Evolutionary conservation across 2,113 vertebrate genomes (phyloP), one percentile per base, ranked within the genome.

Genomic region (Oryzias melastigma): DNA sequence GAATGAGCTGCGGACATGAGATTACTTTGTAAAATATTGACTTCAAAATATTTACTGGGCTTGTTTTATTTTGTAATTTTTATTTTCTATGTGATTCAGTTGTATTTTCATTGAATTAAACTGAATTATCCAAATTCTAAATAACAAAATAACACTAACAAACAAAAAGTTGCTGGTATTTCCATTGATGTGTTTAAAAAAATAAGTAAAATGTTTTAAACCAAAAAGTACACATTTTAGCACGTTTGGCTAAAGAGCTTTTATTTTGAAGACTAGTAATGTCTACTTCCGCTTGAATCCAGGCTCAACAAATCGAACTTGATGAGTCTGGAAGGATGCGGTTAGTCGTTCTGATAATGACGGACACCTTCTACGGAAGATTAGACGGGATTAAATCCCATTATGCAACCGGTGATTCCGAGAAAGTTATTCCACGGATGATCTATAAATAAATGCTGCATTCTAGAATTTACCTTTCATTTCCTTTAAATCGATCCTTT

Each of bases 391-490:
- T 69, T 50, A 80, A 65, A 65, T 58, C 57, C 53, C 15, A 41
- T 85, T 66, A 85, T 54, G 80, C 75, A 80, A 85, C 57, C 14
- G 1, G 47, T 49, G 4, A 25, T 58, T 74, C 78, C 61, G 19
- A 83, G 60, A 82, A 78, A 52, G 56, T 66, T 49, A 24, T 4
- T 44, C 1, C 54, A 25, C 14, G 14, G 19, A 41, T 19, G 19
- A 41, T 19, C 56, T 16, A 70, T 45, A 65, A 61, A 52, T 43
- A 7, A 25, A 63, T 25, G 45, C 54, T 20, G 29, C 40, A 44
- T 53, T 62, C 35, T 54, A n/a, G 35, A 74, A 61, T 52, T 44
- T 14, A 25, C 24, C 12, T 3, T 17, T 24, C 0, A 0, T 4
- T 4, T 68, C 24, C 20, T 18, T 52, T 8, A 3, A 18, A 12